Evolutionary conservation across 2,113 vertebrate genomes (phyloP), one percentile per base, ranked within the genome.

Genomic region (Haemorhous mexicanus): DNA sequence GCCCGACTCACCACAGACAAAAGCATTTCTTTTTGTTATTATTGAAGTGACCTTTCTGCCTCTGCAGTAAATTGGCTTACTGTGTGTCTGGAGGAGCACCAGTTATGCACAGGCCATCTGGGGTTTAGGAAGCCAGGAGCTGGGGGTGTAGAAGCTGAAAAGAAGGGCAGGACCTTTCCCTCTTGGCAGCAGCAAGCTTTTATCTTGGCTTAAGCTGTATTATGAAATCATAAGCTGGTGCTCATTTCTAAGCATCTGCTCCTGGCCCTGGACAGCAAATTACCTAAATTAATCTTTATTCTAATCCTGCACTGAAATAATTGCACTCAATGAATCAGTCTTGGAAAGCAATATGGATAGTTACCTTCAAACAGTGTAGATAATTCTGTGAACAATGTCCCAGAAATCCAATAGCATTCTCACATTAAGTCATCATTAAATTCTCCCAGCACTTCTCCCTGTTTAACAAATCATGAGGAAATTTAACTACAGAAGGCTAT

Each of bases 241-340:
- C 41, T 85, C 49, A 73, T 85, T 93, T 83, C 70, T 83, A 70
- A 92, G 75, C 39, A 80, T 80, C 53, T 93, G 78, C 32, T 85
- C 47, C 82, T 68, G 61, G 58, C 30, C 11, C n/a, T 83, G 72
- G 74, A 76, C 30, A 86, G 58, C 7, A 88, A 94, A 95, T 95
- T 62, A 88, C 72, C 43, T 86, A 58, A 87, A 80, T 94, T 86
- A 96, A 92, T 96, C 75, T 94, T 92, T 88, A 80, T 92, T 86
- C 55, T 90, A 70, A 47, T 86, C 46, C 50, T 76, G 17, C 70
- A 66, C 41, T 66, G 75, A 49, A 59, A 80, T 90, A 83, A 81
- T 79, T 83, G 33, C 21, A 69, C 43, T 83, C 37, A 64, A 0
- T 76, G 58, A 92, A 85, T 68, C 70, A 66, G 72, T 49, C 59